A percentile compares a stretch with the other conserved stretches of the same genome.
These are phyloP conservation scores for Schlechtendalia chinensis DNA, from an alignment of 1,140 invertebrate species.

Conservation along the genomic window DNA sequence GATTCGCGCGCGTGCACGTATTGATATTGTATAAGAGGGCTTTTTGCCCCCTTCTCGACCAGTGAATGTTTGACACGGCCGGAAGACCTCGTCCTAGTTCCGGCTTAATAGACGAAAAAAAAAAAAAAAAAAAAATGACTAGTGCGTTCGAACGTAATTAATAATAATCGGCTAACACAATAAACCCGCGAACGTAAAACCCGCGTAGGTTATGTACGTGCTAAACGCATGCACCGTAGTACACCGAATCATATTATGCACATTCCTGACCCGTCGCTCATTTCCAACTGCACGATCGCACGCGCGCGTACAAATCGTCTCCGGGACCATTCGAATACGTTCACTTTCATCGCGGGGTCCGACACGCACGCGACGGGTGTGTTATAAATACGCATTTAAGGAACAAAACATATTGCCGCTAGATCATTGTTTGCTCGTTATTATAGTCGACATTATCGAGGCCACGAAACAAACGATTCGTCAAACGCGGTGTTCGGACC, in stretches of 20 bases:
- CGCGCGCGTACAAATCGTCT: conserved; percentile 4
- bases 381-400: too few relatives aligned
- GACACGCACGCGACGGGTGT: neutral
- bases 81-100: conserved; percentile 50
- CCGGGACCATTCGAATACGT: neutral
- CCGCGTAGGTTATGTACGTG: neutral
- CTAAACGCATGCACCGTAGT: neutral
- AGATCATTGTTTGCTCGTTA: too few relatives aligned
- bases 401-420: neutral
- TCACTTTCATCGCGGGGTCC: conserved; percentile 5
- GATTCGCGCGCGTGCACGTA: too few relatives aligned
- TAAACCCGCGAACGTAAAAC: too few relatives aligned
- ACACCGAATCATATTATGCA: neutral
- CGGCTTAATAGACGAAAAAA: conserved; percentile 30
- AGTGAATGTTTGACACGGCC: conserved; percentile 44
- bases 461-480: neutral
- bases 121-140: conserved; percentile 34
- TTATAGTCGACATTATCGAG: neutral
- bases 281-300: neutral
- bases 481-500: neutral
- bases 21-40: conserved; percentile 1
- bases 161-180: conserved; percentile 37
- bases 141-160: conserved; percentile 9
- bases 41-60: neutral
- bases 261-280: neutral